Percentiles rank a stretch among this genome's conserved stretches.
Evolutionary conservation across 2,888 invertebrate genomes (phyloP).

Genomic region (Lypha dubia): DNA sequence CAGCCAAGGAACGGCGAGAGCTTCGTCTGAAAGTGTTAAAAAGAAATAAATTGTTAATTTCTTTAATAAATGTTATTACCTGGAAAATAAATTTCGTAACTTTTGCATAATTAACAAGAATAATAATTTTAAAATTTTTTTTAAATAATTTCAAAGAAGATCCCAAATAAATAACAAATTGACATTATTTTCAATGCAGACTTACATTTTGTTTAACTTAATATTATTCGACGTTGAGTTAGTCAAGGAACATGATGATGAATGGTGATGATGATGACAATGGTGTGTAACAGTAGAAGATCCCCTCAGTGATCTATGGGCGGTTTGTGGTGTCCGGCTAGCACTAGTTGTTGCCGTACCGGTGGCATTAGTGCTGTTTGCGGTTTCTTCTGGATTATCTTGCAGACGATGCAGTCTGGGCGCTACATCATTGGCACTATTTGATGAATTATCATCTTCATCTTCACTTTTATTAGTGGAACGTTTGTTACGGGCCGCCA

Average conservation of each 20-base stretch:
- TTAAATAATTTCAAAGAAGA: constrained; percentile 33
- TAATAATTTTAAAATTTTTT: constrained; percentile 64
- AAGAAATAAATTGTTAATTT: not conserved
- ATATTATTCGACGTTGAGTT: constrained; percentile 66
- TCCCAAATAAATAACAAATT: not conserved
- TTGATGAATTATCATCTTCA: constrained; percentile 59
- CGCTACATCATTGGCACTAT: constrained; percentile 57
- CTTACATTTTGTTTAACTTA: constrained; percentile 68
- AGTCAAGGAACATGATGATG: constrained; percentile 66
- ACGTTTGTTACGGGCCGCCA: constrained; percentile 79
- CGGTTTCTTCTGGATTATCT: constrained; percentile 61
- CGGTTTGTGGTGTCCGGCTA: constrained; percentile 56
- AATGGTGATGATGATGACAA: constrained; percentile 68
- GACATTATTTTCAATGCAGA: constrained; percentile 30
- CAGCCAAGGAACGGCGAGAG: constrained; percentile 72
- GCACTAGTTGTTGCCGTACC: constrained; percentile 23
- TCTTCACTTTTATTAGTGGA: constrained; percentile 57
- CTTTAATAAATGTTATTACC: constrained; percentile 69
- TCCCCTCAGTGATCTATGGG: constrained; percentile 57
- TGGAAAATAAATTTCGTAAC: constrained; percentile 80
- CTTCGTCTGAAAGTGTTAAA: constrained; percentile 74
- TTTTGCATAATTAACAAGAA: constrained; percentile 78
- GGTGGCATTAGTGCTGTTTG: constrained; percentile 2
- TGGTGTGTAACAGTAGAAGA: constrained; percentile 40
- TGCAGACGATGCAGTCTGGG: constrained; percentile 66